Percentiles rank a stretch among this genome's conserved stretches.
These are phyloP conservation scores for Microdon myrmicae DNA, from an alignment of 2,888 invertebrate genomes.

Conservation along the genomic window DNA sequence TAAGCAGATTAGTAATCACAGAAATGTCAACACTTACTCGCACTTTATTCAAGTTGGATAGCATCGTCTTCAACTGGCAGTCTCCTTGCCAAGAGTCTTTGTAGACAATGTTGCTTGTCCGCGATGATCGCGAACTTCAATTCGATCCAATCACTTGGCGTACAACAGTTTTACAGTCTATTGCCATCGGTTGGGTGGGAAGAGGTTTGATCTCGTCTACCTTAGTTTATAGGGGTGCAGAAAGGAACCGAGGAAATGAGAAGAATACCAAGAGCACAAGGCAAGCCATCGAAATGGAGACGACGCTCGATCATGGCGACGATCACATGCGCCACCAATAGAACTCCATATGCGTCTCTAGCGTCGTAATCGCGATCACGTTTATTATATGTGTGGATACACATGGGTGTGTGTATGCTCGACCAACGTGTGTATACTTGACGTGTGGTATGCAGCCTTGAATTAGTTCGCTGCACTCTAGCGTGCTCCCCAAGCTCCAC, in stretches of 20 bases:
- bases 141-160: constrained; percentile 20
- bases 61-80: constrained; percentile 15
- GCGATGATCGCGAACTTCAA: constrained; percentile 17
- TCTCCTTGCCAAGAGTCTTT: constrained; percentile 1
- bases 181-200: constrained; percentile 11
- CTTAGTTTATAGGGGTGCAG: neutral
- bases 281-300: constrained; percentile 8
- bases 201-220: constrained; percentile 1
- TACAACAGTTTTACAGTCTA: constrained; percentile 7
- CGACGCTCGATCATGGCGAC: constrained; percentile 32
- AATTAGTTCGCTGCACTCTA: constrained; percentile 68
- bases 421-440: constrained; percentile 53
- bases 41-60: constrained; percentile 1
- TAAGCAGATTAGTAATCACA: constrained; percentile 47
- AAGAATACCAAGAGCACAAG: constrained; percentile 30
- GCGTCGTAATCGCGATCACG: constrained; percentile 1
- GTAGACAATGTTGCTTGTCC: too few species aligned
- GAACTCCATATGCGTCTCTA: constrained; percentile 42
- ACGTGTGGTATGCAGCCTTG: constrained; percentile 67
- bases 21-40: constrained; percentile 42
- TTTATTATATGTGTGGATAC: constrained; percentile 20
- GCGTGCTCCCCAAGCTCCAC: constrained; percentile 53
- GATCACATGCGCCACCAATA: constrained; percentile 49
- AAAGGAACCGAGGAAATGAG: constrained; percentile 5
- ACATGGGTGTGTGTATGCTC: constrained; percentile 10